phyloP scores from a whole-genome alignment of 2,113 vertebrate genomes.

The Daubentonia madagascariensis region DNA sequence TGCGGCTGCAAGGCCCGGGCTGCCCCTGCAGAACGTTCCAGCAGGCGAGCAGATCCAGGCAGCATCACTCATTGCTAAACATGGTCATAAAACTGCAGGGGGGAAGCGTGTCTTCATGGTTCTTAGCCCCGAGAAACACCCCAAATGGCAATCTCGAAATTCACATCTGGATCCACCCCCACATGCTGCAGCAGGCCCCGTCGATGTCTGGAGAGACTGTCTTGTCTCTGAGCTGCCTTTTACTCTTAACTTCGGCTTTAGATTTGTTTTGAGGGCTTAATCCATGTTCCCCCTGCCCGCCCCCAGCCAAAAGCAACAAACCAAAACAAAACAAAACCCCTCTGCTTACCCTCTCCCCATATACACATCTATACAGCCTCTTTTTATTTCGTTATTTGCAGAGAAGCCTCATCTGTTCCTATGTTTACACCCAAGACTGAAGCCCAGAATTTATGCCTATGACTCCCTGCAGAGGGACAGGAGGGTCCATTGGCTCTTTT shows the following conservation, averaged over 20 bases:
- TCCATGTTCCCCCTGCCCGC: not conserved
- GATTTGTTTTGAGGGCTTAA: not conserved
- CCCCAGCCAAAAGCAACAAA: too few species aligned
- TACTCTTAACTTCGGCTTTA: not conserved
- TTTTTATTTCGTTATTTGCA: not conserved
- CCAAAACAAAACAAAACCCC: not conserved
- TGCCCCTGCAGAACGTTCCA: not conserved
- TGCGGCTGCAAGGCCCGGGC: not conserved
- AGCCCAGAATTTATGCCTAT: not conserved
- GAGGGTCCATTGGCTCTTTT: not conserved
- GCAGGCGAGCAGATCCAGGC: not conserved
- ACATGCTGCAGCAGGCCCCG: not conserved
- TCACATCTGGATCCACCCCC: constrained; percentile 44
- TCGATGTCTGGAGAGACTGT: not conserved
- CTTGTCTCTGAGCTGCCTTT: not conserved
- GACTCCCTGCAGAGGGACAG: too few species aligned
- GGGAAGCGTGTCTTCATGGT: not conserved
- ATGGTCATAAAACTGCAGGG: not conserved
- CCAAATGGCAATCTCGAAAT: constrained; percentile 23
- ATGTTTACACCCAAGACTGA: not conserved
- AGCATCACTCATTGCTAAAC: constrained; percentile 47
- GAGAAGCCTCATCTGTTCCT: not conserved
- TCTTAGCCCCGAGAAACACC: constrained; percentile 31
- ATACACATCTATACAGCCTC: not conserved
- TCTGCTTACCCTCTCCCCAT: not conserved